Conservation (phyloP, 2,888 invertebrate genomes). For the Hipparchia semele region DNA sequence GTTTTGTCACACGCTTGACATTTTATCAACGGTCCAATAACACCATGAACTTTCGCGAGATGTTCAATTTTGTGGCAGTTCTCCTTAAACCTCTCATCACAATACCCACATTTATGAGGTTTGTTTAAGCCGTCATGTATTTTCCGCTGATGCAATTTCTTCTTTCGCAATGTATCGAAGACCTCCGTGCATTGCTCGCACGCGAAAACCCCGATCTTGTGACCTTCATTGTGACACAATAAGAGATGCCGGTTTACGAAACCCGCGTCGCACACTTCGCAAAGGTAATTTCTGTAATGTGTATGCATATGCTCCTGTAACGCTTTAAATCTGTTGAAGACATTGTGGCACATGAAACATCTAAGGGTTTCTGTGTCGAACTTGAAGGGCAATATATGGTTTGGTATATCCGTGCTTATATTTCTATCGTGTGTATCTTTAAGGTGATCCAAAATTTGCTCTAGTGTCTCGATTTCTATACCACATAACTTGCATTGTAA, state of each 20-base stretch:
- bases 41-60: slow-evolving; percentile 52
- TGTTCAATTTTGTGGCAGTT: slow-evolving; percentile 52
- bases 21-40: slow-evolving; percentile 44
- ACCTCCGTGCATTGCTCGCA: slow-evolving; percentile 48
- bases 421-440: slow-evolving; percentile 48
- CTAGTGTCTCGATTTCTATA: slow-evolving; percentile 45
- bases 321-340: slow-evolving; percentile 53
- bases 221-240: slow-evolving; percentile 44
- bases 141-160: slow-evolving; percentile 46
- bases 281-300: slow-evolving; percentile 59
- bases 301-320: slow-evolving; percentile 58
- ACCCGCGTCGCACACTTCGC: slow-evolving; percentile 53
- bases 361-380: slow-evolving; percentile 50
- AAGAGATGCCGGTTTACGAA: slow-evolving; percentile 51
- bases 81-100: slow-evolving; percentile 52
- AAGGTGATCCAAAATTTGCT: slow-evolving; percentile 53
- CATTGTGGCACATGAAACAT: slow-evolving; percentile 54
- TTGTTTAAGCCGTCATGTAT: slow-evolving; percentile 42
- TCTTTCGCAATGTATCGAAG: slow-evolving; percentile 48
- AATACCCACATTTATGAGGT: slow-evolving; percentile 54
- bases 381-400: slow-evolving; percentile 61
- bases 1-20: slow-evolving; percentile 56
- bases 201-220: slow-evolving; percentile 45
- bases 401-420: slow-evolving; percentile 53
- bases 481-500: slow-evolving; percentile 58